Evolutionary conservation across 1,140 invertebrate species (phyloP), one percentile per base, ranked within the genome.

Genomic region (Globodera rostochiensis): DNA sequence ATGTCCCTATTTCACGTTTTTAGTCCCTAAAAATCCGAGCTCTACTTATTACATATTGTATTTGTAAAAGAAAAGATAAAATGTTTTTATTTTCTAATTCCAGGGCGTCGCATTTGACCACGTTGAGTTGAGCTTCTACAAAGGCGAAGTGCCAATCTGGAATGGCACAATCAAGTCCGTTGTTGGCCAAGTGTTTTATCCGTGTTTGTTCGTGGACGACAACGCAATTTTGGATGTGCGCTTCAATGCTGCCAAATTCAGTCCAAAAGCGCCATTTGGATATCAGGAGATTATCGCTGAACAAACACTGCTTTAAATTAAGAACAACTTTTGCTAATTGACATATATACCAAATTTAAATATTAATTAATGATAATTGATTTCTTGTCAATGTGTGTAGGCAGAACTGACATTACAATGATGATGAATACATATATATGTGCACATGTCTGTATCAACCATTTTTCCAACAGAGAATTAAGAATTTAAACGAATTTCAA

Each of bases 241-340:
- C 86, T 93, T 98, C 90, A 94, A 95, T 64, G 57, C 11, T 6
- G 15, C 57, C 82, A 94, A 94, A 87, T 98, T 98, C 90, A 92
- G 93, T 80, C 93, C 95, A 90, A 91, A 93, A 5, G 94, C 94
- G 67, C 96, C 97, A 0, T 91, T 92, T 67, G 97, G 97, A 50
- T 98, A 95, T 90, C 95, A 97, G 83, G 94, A 94, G 91, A 98
- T 99, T 82, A 95, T 99, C 94, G 92, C 98, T 75, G 97, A 99
- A 91, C 95, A 99, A 90, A 96, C 96, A 5, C 92, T 98, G 45
- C 93, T 98, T 81, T 98, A 95, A 93, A 19, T 60, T 73, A 36
- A 36, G 36, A 36, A 36, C 6, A 8, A 36, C 36, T 36, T 36
- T 36, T 36, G 36, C 36, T 36, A 36, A 36, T 36, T 36, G 36